Percentiles rank a stretch among this genome's conserved stretches.
These are phyloP conservation scores for Aricia agestis DNA, from an alignment of 1,140 invertebrate genomes.

Conservation along the genomic window DNA sequence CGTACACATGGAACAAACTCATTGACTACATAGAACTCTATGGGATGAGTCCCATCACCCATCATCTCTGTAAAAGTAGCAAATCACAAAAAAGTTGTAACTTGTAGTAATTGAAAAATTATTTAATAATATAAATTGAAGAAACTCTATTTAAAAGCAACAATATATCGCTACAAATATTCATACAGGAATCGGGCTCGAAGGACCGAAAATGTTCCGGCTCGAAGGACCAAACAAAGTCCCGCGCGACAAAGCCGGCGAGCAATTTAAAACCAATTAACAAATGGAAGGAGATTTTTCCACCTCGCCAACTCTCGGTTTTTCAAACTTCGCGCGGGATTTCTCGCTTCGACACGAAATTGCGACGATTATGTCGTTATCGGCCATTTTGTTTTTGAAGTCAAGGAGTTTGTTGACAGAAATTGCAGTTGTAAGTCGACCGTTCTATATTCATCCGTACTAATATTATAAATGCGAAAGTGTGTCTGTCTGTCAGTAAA, in stretches of 20 bases:
- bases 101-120: no score
- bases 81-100: no score
- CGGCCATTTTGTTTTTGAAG: neutral
- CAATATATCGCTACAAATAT: neutral
- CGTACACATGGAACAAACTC: no score
- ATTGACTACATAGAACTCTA: no score
- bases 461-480: no score
- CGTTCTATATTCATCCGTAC: no score
- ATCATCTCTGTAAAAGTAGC: no score
- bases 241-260: neutral
- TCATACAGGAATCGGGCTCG: neutral
- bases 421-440: neutral
- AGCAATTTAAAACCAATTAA: slow-evolving; percentile 1
- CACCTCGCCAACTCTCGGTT: neutral
- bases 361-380: neutral
- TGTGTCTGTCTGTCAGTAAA: no score
- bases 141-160: neutral
- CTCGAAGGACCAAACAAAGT: neutral
- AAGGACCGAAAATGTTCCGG: neutral
- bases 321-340: neutral
- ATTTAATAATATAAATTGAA: no score
- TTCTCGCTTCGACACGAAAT: neutral
- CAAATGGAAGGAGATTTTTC: slow-evolving; percentile 1
- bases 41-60: no score
- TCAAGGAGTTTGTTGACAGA: neutral